A percentile compares a stretch with the other conserved stretches of the same genome.
phyloP scores from a whole-genome alignment of 2,113 vertebrate genomes.

The Esox niger region DNA sequence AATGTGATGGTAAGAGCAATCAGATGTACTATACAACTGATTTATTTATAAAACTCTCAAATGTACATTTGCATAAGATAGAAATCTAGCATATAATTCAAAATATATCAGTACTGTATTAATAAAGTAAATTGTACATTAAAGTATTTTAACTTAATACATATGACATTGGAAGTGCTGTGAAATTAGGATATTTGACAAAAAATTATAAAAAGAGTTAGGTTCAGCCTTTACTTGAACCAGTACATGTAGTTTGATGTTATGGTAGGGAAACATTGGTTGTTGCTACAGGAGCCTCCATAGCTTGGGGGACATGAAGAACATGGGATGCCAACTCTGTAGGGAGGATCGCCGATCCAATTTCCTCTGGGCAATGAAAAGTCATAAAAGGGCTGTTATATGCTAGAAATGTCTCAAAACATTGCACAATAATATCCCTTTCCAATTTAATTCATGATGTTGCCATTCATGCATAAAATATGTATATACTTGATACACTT shows the following conservation, averaged over 20 bases:
- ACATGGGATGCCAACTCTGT: conserved; percentile 85
- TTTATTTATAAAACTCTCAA: neutral
- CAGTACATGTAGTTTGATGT: conserved; percentile 89
- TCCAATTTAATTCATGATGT: neutral
- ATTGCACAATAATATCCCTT: neutral
- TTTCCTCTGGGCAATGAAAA: conserved; percentile 76
- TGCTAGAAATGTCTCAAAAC: neutral
- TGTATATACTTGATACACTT: neutral
- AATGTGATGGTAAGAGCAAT: conserved; percentile 7
- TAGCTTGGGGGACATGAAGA: conserved; percentile 86
- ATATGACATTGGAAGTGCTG: neutral
- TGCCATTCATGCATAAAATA: no score
- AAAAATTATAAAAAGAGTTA: neutral
- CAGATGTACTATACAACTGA: conserved; percentile 1
- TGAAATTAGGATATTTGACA: neutral
- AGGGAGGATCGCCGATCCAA: conserved; percentile 90
- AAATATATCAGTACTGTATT: conserved; percentile 10
- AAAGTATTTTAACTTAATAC: neutral
- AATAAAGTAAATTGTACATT: neutral
- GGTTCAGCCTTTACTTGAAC: conserved; percentile 77
- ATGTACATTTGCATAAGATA: neutral
- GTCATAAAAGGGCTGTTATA: neutral
- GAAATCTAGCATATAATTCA: neutral
- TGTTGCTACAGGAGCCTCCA: conserved; percentile 84
- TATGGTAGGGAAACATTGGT: conserved; percentile 84